Evolutionary conservation across 2,888 invertebrate species (phyloP).

Genomic region (Metallyticus violacea): DNA sequence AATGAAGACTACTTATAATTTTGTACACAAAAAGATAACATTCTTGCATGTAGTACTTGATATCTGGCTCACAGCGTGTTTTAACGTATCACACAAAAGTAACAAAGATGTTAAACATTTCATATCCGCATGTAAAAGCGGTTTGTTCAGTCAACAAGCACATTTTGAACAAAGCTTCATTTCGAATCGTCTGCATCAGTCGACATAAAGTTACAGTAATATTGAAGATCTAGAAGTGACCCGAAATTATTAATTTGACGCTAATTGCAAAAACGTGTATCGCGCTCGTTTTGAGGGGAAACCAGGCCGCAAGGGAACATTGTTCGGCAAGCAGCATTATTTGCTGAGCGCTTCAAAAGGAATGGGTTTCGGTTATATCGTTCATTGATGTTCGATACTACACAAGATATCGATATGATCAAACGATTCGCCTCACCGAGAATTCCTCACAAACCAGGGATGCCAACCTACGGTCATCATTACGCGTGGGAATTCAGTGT

Average conservation of each 20-base stretch:
- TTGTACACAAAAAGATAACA: too few relatives aligned
- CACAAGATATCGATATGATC: not conserved
- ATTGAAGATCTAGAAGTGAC: not conserved
- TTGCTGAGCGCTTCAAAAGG: not conserved
- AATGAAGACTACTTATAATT: too few relatives aligned
- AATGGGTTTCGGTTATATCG: not conserved
- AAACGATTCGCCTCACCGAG: not conserved
- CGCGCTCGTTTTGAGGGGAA: not conserved
- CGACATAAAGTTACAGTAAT: too few relatives aligned
- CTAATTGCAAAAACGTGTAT: not conserved
- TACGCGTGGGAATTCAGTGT: too few relatives aligned
- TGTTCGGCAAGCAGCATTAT: not conserved
- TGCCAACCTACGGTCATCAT: not conserved
- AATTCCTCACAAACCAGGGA: not conserved
- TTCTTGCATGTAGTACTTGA: too few relatives aligned
- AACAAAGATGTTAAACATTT: too few relatives aligned
- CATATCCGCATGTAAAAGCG: too few relatives aligned
- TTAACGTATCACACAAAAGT: too few relatives aligned
- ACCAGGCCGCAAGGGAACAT: not conserved
- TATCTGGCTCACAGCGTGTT: too few relatives aligned
- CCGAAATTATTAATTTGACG: not conserved
- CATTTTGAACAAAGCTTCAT: too few relatives aligned
- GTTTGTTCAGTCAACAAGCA: too few relatives aligned
- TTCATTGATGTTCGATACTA: not conserved
- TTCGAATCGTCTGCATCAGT: too few relatives aligned